Evolutionary conservation across 2,888 invertebrate genomes (phyloP).

Genomic region (Melitaea athalia): DNA sequence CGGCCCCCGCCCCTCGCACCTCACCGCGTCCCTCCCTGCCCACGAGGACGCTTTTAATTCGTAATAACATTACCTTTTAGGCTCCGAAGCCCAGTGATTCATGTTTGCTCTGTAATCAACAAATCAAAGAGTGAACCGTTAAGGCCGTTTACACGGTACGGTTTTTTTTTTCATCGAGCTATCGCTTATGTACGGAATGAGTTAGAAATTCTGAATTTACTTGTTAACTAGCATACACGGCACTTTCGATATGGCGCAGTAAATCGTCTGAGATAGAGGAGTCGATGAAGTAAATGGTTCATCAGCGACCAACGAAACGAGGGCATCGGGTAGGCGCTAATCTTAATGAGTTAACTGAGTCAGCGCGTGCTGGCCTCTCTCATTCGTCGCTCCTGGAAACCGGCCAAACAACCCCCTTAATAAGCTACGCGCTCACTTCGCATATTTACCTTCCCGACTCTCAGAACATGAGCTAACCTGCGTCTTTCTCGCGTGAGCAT

Average conservation of each 20-base stretch:
- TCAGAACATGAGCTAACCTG: slow-evolving; percentile 22
- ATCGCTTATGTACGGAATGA: not conserved
- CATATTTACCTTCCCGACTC: slow-evolving; percentile 44
- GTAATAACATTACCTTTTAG: slow-evolving; percentile 40
- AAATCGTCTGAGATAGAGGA: slow-evolving; percentile 4
- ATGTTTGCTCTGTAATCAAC: slow-evolving; percentile 43
- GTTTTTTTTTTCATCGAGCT: slow-evolving; percentile 4
- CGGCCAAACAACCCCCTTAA: slow-evolving; percentile 54
- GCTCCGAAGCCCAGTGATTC: slow-evolving; percentile 30
- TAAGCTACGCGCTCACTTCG: slow-evolving; percentile 57
- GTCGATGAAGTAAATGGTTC: slow-evolving; percentile 10
- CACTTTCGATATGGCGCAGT: slow-evolving; percentile 1
- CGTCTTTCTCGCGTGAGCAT: slow-evolving; percentile 19
- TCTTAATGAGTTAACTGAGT: slow-evolving; percentile 61
- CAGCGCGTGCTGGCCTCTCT: slow-evolving; percentile 48
- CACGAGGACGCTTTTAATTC: slow-evolving; percentile 33
- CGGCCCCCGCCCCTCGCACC: slow-evolving; percentile 14
- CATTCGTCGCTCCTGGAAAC: slow-evolving; percentile 52
- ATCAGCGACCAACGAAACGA: slow-evolving; percentile 1
- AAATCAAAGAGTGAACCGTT: slow-evolving; percentile 42
- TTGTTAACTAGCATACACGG: slow-evolving; percentile 1
- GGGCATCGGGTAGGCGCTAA: slow-evolving; percentile 45
- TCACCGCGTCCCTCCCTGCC: slow-evolving; percentile 18
- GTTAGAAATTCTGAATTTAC: not conserved
- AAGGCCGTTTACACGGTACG: slow-evolving; percentile 16